These are phyloP conservation scores for Crocodylus rhombifer DNA, from an alignment of 2,797 vertebrate species.

Conservation along the genomic window DNA sequence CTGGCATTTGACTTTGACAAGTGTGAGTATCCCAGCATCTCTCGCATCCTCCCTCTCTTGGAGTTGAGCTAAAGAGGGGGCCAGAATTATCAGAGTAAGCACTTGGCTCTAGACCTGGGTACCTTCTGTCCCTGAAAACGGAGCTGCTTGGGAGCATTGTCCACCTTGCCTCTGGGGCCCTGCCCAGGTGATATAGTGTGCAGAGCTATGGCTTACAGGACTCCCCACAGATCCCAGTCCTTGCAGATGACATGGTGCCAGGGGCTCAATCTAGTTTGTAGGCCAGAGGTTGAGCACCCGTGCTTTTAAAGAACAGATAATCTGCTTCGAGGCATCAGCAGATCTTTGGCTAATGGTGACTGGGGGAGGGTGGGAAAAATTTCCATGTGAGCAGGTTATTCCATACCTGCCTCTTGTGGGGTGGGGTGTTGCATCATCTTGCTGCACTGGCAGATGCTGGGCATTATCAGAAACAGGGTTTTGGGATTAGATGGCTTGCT, in stretches of 20 bases:
- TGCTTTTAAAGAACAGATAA: rapidly evolving
- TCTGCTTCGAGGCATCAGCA: not conserved
- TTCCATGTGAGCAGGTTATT: not conserved
- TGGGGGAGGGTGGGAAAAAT: not conserved
- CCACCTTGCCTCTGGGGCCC: too few relatives aligned
- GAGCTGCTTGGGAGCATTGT: not conserved
- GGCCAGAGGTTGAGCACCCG: not conserved
- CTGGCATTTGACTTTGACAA: constrained; percentile 85
- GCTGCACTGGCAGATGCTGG: too few relatives aligned
- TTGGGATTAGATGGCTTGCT: too few relatives aligned
- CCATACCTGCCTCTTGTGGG: not conserved
- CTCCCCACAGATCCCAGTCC: too few relatives aligned
- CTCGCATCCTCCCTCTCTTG: not conserved
- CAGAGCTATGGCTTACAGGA: too few relatives aligned
- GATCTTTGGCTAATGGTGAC: not conserved
- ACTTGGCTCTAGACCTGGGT: rapidly evolving
- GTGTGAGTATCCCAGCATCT: constrained; percentile 80
- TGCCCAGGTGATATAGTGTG: too few relatives aligned
- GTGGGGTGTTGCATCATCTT: too few relatives aligned
- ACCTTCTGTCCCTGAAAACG: not conserved
- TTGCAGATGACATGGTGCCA: too few relatives aligned
- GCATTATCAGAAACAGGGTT: too few relatives aligned
- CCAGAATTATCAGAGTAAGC: rapidly evolving
- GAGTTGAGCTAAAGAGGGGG: not conserved
- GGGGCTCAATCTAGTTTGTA: not conserved